These are phyloP conservation scores for Aphis craccivora DNA, from an alignment of 1,140 invertebrate genomes.

Conservation along the genomic window DNA sequence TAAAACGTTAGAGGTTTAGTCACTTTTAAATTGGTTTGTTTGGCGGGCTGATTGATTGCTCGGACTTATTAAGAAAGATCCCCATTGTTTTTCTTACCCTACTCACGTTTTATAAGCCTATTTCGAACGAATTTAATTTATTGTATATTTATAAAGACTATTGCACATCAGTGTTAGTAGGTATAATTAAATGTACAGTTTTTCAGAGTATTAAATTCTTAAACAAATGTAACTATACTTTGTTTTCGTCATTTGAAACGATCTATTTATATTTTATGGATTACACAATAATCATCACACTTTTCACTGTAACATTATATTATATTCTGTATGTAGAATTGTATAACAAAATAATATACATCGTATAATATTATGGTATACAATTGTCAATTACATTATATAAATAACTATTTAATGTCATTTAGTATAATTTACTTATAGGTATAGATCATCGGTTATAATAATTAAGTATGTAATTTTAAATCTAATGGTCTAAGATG, in stretches of 20 bases:
- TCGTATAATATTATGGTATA: too few species aligned
- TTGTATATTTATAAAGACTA: background rate
- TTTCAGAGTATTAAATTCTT: slow-evolving; percentile 10
- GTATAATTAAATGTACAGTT: background rate
- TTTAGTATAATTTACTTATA: too few species aligned
- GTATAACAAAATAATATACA: too few species aligned
- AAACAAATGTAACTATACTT: background rate
- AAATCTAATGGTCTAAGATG: too few species aligned
- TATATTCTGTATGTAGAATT: too few species aligned
- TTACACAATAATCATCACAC: background rate
- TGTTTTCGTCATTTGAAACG: background rate
- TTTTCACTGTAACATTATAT: too few species aligned
- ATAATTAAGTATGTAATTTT: too few species aligned
- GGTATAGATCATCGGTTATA: too few species aligned
- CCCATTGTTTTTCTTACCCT: slow-evolving; percentile 1
- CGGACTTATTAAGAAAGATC: slow-evolving; percentile 19
- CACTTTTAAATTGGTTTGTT: slow-evolving; percentile 20
- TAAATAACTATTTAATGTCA: background rate
- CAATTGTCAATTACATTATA: background rate
- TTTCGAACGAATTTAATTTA: background rate
- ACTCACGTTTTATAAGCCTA: background rate
- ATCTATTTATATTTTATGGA: background rate
- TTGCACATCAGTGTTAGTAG: background rate
- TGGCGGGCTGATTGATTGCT: background rate
- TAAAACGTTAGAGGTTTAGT: slow-evolving; percentile 9